A percentile compares a stretch with the other conserved stretches of the same genome.
phyloP scores from a whole-genome alignment of 2,113 vertebrate genomes.

The Colius striatus region DNA sequence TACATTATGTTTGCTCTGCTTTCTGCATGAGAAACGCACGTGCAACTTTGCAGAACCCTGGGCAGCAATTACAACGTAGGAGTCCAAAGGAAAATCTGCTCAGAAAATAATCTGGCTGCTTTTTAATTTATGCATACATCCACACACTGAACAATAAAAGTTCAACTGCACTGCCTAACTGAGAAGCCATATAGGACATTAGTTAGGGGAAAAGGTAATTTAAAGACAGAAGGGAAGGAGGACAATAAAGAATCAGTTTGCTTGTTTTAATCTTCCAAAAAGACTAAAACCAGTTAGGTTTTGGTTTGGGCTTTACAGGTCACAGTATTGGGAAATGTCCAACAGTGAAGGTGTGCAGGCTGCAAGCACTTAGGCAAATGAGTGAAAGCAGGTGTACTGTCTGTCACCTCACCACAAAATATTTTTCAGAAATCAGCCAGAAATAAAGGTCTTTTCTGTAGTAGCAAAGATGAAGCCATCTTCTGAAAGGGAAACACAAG shows the following conservation, averaged over 20 bases:
- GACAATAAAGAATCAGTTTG: not conserved
- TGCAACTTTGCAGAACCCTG: conserved; percentile 18
- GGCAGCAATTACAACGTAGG: not conserved
- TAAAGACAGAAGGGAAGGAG: not conserved
- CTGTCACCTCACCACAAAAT: not conserved
- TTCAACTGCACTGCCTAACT: not conserved
- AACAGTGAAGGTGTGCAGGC: not conserved
- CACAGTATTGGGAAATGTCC: not conserved
- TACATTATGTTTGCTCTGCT: conserved; percentile 1
- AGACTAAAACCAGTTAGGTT: not conserved
- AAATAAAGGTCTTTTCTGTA: not conserved
- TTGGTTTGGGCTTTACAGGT: not conserved
- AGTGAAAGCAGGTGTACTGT: not conserved
- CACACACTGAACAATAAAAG: not conserved
- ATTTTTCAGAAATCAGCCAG: not conserved
- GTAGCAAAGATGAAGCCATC: not conserved
- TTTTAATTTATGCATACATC: not conserved
- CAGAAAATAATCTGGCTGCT: not conserved
- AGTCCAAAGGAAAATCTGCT: not conserved
- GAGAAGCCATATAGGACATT: not conserved
- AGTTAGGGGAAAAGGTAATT: conserved; percentile 8
- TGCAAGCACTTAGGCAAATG: not conserved
- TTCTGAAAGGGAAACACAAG: not conserved
- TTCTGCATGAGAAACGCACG: not conserved
- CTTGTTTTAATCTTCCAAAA: not conserved